Conservation (phyloP, 1,140 invertebrate species). For the Proales similis region DNA sequence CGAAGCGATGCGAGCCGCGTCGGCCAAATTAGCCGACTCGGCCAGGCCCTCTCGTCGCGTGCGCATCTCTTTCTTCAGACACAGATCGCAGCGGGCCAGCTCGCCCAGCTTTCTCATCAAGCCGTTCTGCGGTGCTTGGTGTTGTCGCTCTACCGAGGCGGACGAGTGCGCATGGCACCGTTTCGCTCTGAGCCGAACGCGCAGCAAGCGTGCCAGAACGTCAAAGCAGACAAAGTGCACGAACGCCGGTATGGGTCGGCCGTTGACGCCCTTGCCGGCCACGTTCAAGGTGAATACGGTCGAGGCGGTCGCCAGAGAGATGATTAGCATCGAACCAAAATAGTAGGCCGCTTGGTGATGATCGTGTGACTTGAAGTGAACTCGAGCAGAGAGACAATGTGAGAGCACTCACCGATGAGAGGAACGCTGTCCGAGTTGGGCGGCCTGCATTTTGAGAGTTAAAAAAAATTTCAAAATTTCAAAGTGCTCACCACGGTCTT, state of each 20-base stretch:
- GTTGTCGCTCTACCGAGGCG: too few species aligned
- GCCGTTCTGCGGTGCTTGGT: too few species aligned
- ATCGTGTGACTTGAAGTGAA: background rate
- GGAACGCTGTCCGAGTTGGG: constrained; percentile 79
- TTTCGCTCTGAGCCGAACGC: too few species aligned
- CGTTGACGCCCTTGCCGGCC: constrained; percentile 61
- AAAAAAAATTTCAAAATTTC: constrained; percentile 45
- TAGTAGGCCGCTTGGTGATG: constrained; percentile 70
- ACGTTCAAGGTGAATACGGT: constrained; percentile 68
- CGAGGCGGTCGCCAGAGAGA: constrained; percentile 76
- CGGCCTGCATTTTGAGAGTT: constrained; percentile 77
- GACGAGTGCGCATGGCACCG: too few species aligned
- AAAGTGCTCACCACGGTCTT: background rate
- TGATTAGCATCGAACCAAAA: constrained; percentile 79
- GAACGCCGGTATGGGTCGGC: background rate
- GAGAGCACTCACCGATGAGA: constrained; percentile 67
- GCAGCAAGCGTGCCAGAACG: constrained; percentile 15
- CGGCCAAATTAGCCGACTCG: too few species aligned
- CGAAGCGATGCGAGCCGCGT: too few species aligned
- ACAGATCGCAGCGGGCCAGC: too few species aligned
- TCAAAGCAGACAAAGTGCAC: constrained; percentile 8
- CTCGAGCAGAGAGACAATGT: background rate
- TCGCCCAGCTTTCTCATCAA: too few species aligned
- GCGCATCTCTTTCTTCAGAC: too few species aligned
- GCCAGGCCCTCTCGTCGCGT: too few species aligned